phyloP scores from a whole-genome alignment of 2,888 invertebrate species.

The Apotomis capreana region DNA sequence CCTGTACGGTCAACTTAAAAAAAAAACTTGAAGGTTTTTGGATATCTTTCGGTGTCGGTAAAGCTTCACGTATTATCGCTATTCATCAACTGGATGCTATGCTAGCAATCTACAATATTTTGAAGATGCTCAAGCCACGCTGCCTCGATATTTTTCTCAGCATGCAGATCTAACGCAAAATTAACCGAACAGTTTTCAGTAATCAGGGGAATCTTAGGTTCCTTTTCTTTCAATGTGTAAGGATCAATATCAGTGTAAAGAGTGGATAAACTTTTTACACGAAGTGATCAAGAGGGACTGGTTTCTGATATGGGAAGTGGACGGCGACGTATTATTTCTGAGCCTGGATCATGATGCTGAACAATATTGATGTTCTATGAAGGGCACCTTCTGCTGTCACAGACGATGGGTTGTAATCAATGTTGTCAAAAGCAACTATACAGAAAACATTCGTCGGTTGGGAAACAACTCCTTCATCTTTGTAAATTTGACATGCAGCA shows the following conservation, averaged over 20 bases:
- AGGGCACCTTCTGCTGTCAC: slow-evolving; percentile 37
- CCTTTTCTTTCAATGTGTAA: neutral
- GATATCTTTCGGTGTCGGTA: too few relatives aligned
- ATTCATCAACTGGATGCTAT: too few relatives aligned
- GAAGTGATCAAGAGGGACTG: neutral
- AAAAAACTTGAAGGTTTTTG: too few relatives aligned
- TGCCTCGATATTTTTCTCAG: neutral
- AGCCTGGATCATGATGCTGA: slow-evolving; percentile 37
- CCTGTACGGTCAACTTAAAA: too few relatives aligned
- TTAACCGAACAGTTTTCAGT: neutral
- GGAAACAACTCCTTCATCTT: slow-evolving; percentile 39
- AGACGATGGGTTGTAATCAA: slow-evolving; percentile 37
- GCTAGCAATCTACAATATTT: neutral
- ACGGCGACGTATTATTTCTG: slow-evolving; percentile 25
- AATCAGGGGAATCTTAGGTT: slow-evolving; percentile 1
- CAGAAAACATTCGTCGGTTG: slow-evolving; percentile 6
- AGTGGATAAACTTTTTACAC: neutral
- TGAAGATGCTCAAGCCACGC: slow-evolving; percentile 2
- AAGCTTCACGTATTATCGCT: too few relatives aligned
- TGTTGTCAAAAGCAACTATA: slow-evolving; percentile 16
- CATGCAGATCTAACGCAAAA: neutral
- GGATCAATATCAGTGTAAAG: neutral
- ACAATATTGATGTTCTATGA: slow-evolving; percentile 38
- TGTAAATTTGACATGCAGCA: slow-evolving; percentile 34
- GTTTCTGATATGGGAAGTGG: slow-evolving; percentile 3